Percentiles rank a stretch among this genome's conserved stretches.
These are phyloP conservation scores for Zophobas morio DNA, from an alignment of 1,140 invertebrate species.

Conservation along the genomic window DNA sequence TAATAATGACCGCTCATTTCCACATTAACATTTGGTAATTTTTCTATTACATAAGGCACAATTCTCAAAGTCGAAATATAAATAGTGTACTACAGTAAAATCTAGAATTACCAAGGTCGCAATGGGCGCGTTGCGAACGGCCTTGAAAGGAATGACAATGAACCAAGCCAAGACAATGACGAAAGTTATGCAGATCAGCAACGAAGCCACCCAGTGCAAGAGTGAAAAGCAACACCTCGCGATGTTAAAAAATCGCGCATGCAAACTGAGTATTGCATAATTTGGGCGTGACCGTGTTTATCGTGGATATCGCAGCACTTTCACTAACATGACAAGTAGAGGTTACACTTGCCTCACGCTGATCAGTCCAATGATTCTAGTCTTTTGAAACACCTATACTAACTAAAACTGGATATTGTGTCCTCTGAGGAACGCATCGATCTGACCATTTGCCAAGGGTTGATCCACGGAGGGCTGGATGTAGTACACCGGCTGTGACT, in stretches of 20 bases:
- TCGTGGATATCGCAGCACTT: conserved; percentile 38
- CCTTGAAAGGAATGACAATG: conserved; percentile 38
- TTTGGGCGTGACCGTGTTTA: conserved; percentile 42
- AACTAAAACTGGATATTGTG: conserved; percentile 77
- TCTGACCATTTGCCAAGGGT: conserved; percentile 72
- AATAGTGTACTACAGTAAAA: conserved; percentile 4
- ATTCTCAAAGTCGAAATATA: conserved; percentile 10
- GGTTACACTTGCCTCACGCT: conserved; percentile 13
- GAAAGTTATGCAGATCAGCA: conserved; percentile 39
- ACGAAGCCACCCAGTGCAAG: conserved; percentile 16
- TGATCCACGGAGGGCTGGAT: conserved; percentile 71
- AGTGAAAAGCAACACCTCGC: conserved; percentile 33
- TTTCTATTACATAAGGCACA: conserved; percentile 33
- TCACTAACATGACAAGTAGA: conserved; percentile 42
- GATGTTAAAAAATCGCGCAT: conserved; percentile 32
- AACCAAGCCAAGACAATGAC: conserved; percentile 27
- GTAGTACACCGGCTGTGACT: conserved; percentile 77
- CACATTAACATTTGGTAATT: conserved; percentile 36
- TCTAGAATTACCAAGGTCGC: conserved; percentile 17
- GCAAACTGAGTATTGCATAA: conserved; percentile 26
- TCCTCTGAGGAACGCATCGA: conserved; percentile 84
- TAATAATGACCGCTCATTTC: conserved; percentile 29
- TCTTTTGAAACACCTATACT: conserved; percentile 15
- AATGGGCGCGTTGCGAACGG: conserved; percentile 7
- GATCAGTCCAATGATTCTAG: conserved; percentile 28